phyloP scores from a whole-genome alignment of 2,888 invertebrate genomes.

The Aphodius granarius region DNA sequence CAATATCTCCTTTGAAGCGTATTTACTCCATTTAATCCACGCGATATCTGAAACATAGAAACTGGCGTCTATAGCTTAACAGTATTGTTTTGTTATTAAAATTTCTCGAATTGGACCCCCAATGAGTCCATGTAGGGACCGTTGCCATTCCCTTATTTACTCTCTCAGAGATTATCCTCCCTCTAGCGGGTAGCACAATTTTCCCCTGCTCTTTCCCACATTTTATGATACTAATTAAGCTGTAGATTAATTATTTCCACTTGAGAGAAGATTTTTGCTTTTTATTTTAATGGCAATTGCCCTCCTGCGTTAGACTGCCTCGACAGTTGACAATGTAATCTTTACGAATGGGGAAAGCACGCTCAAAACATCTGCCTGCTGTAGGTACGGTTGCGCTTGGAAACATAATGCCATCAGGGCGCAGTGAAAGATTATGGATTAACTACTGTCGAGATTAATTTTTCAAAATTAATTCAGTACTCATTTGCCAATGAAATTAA shows the following conservation, averaged over 20 bases:
- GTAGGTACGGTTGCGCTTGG: neutral
- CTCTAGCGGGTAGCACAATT: neutral
- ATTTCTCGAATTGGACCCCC: neutral
- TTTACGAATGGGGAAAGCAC: neutral
- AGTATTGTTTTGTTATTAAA: constrained; percentile 16
- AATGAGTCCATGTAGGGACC: neutral
- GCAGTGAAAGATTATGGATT: neutral
- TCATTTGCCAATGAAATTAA: neutral
- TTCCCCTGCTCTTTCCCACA: constrained; percentile 12
- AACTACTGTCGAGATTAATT: neutral
- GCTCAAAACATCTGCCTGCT: neutral
- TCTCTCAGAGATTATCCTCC: constrained; percentile 21
- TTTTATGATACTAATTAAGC: constrained; percentile 24
- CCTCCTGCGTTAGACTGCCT: neutral
- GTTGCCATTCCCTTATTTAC: constrained; percentile 14
- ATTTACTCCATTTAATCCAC: constrained; percentile 36
- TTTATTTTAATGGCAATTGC: neutral
- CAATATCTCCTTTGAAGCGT: constrained; percentile 40
- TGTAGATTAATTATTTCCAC: neutral
- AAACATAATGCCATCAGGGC: neutral
- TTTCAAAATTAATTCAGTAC: neutral
- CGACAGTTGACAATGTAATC: neutral
- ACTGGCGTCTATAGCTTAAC: constrained; percentile 12
- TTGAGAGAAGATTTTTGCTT: neutral
- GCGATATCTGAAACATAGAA: neutral